A percentile compares a stretch with the other conserved stretches of the same genome.
Evolutionary conservation across 2,113 vertebrate genomes (phyloP).

Genomic region (Poeciliopsis retropinna): DNA sequence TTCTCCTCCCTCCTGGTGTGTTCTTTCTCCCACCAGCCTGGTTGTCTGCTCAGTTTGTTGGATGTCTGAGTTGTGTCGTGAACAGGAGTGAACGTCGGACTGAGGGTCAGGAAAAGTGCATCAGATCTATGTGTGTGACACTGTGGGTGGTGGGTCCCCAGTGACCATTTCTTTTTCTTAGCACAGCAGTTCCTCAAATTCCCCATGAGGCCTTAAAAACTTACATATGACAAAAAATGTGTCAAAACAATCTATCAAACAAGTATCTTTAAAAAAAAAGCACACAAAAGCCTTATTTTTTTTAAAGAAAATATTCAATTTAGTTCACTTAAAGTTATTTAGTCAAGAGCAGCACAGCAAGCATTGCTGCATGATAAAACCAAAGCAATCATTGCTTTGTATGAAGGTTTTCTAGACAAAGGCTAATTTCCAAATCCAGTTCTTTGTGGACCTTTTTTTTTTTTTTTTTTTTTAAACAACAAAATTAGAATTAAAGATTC

Average conservation of each 20-base stretch:
- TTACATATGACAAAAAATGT: constrained; percentile 23
- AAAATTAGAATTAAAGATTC: no score
- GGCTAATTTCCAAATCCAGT: no score
- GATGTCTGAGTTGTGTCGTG: constrained; percentile 47
- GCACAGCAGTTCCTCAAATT: constrained; percentile 62
- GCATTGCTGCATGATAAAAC: no score
- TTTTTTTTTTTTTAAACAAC: no score
- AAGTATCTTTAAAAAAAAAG: neutral
- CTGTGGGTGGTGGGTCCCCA: constrained; percentile 23
- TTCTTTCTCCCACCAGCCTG: constrained; percentile 35
- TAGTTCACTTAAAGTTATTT: neutral
- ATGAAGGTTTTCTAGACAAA: no score
- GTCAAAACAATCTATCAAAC: neutral
- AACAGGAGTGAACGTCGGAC: constrained; percentile 49
- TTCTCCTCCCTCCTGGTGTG: constrained; percentile 54
- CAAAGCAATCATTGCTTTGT: no score
- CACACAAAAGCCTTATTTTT: neutral
- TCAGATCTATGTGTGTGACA: constrained; percentile 18
- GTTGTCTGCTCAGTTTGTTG: constrained; percentile 48
- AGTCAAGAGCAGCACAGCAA: no score
- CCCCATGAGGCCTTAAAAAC: constrained; percentile 8
- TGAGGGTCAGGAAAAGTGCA: constrained; percentile 68
- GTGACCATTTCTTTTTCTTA: constrained; percentile 21
- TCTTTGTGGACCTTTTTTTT: no score
- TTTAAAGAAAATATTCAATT: neutral